These are phyloP conservation scores for Prionailurus viverrinus DNA, from an alignment of 2,113 vertebrate genomes.

Conservation along the genomic window DNA sequence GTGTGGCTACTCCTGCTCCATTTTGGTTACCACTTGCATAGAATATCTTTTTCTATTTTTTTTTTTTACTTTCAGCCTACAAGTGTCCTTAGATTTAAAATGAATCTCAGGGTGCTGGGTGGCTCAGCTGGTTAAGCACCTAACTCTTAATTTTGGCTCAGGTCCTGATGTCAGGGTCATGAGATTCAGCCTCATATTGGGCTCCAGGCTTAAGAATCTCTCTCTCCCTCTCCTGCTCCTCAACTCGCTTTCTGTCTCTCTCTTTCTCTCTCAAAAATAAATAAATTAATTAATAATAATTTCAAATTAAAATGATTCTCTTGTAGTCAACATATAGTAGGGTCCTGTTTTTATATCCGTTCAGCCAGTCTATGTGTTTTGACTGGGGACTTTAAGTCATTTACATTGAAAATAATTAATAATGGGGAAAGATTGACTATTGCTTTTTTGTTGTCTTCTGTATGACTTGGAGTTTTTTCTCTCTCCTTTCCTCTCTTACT, in stretches of 20 bases:
- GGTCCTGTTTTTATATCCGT: background rate
- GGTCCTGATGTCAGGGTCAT: too few species aligned
- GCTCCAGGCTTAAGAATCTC: too few species aligned
- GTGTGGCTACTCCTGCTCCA: background rate
- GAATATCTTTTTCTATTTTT: background rate
- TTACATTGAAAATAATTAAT: background rate
- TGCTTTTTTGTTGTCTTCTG: background rate
- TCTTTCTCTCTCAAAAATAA: too few species aligned
- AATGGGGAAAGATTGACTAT: background rate
- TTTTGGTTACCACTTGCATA: background rate
- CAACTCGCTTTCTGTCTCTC: too few species aligned
- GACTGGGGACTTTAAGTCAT: background rate
- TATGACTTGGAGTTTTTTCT: background rate
- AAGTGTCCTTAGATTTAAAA: background rate
- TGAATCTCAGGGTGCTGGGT: too few species aligned
- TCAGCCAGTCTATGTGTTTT: background rate
- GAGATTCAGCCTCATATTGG: too few species aligned
- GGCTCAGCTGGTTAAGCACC: too few species aligned
- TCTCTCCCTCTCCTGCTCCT: too few species aligned
- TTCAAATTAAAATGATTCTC: background rate
- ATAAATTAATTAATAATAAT: too few species aligned
- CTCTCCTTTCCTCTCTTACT: background rate
- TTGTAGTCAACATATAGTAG: background rate
- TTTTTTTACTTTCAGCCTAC: background rate
- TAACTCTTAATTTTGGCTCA: too few species aligned